Percentiles rank a stretch among this genome's conserved stretches.
Evolutionary conservation across 2,113 vertebrate genomes (phyloP).

Genomic region (Propithecus coquereli): DNA sequence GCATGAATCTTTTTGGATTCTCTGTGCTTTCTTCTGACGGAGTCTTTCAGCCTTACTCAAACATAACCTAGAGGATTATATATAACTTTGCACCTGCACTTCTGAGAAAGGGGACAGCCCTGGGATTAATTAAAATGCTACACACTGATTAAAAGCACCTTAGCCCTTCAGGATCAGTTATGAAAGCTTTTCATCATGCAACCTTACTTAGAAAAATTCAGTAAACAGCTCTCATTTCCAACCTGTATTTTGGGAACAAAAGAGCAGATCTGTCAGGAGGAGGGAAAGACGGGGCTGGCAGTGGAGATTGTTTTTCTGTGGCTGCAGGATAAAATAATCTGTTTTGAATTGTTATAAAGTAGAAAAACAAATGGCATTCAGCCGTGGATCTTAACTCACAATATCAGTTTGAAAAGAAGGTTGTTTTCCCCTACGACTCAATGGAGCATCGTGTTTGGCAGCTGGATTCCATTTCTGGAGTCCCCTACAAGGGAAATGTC

Average conservation of each 20-base stretch:
- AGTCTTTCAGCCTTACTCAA: neutral
- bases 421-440: slow-evolving; percentile 72
- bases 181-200: slow-evolving; percentile 57
- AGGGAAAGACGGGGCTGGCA: neutral
- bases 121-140: slow-evolving; percentile 54
- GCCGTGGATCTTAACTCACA: slow-evolving; percentile 67
- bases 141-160: slow-evolving; percentile 25
- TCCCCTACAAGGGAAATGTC: slow-evolving; percentile 73
- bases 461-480: slow-evolving; percentile 68
- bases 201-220: neutral
- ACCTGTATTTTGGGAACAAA: slow-evolving; percentile 58
- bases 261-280: slow-evolving; percentile 32
- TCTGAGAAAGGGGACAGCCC: neutral
- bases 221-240: slow-evolving; percentile 58
- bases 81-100: neutral
- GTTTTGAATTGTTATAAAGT: slow-evolving; percentile 70
- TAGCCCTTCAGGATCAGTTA: neutral
- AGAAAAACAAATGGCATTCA: slow-evolving; percentile 76
- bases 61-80: neutral
- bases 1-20: neutral
- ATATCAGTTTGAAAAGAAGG: slow-evolving; percentile 70
- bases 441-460: slow-evolving; percentile 64
- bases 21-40: neutral
- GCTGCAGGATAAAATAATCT: slow-evolving; percentile 56
- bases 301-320: slow-evolving; percentile 43